Evolutionary conservation across 2,113 vertebrate genomes (phyloP), one percentile per base, ranked within the genome.

Genomic region (Electrona antarctica): DNA sequence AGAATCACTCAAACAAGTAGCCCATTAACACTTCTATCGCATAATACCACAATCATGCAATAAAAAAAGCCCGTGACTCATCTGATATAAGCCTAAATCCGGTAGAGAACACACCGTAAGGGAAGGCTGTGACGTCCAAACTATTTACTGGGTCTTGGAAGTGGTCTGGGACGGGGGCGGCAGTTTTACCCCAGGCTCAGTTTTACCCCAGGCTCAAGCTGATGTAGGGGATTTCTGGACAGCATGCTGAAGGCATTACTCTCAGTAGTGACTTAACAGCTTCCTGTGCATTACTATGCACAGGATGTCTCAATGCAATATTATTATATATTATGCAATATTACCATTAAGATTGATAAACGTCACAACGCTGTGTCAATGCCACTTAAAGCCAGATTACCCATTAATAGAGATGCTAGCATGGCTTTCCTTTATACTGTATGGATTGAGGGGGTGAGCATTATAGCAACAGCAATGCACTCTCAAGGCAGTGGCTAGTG

Each of bases 11-110:
- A 14, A 54, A 83, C 45, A 81, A 80, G 85, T 46, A 60, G n/a
- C 51, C 74, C 80, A 82, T 89, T 83, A 88, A 89, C 86, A 91
- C 84, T 77, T 78, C 69, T 3, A 60, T 80, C 67, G 69, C 48
- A 75, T 76, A 52, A 65, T 61, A 71, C 55, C 60, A 7, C 13
- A 72, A 56, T 64, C 51, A 80, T 77, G 78, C 64, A 60, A n/a
- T n/a, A n/a, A 21, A 59, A 29, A 76, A 63, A 70, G 76, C 69
- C 57, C 63, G 48, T 58, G 21, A 67, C 57, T 81, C 55, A 72
- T 87, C 51, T 56, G 69, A 65, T 71, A 59, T 47, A 28, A 12
- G 57, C 65, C 76, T 80, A 79, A 76, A 66, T 80, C 54, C 65
- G 13, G 48, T 41, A 47, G 29, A 51, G 71, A 11, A 59, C 52